phyloP scores from a whole-genome alignment of 2,888 invertebrate species.

The Diplazon laetatorius region DNA sequence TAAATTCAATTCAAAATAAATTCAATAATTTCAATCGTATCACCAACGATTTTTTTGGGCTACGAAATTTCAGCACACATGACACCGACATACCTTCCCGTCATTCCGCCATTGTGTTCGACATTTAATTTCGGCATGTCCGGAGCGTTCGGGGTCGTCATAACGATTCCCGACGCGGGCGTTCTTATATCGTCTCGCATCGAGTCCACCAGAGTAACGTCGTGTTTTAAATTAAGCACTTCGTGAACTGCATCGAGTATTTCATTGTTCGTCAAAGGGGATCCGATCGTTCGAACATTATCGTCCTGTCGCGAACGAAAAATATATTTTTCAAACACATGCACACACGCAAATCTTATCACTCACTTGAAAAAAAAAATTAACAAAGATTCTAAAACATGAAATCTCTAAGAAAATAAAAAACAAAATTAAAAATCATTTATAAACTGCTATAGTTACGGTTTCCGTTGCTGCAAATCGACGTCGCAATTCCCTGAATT shows the following conservation, averaged over 20 bases:
- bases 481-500: conserved; percentile 63
- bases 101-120: conserved; percentile 44
- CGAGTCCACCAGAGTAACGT: conserved; percentile 48
- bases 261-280: conserved; percentile 50
- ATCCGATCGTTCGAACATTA: background rate
- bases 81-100: conserved; percentile 50
- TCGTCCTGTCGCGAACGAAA: conserved; percentile 29
- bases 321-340: conserved; percentile 3
- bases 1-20: no score
- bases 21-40: no score
- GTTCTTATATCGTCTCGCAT: conserved; percentile 57
- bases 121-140: conserved; percentile 57
- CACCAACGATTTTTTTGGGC: no score
- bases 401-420: conserved; percentile 9
- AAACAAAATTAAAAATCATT: background rate
- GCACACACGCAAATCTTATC: background rate
- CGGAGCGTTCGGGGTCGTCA: conserved; percentile 63
- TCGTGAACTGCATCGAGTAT: conserved; percentile 46
- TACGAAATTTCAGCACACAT: no score
- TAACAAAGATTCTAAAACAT: background rate
- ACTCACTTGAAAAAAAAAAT: background rate
- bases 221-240: conserved; percentile 55
- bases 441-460: conserved; percentile 9
- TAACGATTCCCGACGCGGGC: conserved; percentile 58
- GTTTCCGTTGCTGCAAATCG: conserved; percentile 47